Evolutionary conservation across 2,888 invertebrate species (phyloP), one percentile per base, ranked within the genome.

Genomic region (Eupithecia insigniata): DNA sequence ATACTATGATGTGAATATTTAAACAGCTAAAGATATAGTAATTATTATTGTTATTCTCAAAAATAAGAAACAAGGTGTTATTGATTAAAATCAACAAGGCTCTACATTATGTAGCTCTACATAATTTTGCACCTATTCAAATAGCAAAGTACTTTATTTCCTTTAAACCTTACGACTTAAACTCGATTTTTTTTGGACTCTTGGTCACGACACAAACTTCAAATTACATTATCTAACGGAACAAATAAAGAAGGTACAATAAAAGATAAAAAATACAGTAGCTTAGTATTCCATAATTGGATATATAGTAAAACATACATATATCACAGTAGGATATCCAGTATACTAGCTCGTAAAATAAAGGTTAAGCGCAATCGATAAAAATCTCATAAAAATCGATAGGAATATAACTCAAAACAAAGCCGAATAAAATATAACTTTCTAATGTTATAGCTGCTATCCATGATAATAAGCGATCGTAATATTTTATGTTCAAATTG

Each of bases 391-490:
- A 85, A 81, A 43, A 84, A 83, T 82, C 82, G 81, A 81, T 82
- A 82, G 69, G 74, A 82, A 84, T 85, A 84, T 85, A 82, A 73
- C 36, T 81, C 81, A 89, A 89, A 88, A 83, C 85, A 74, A 67
- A 70, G 78, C 64, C 22, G 71, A 81, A 80, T 85, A 83, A 84
- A 84, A 85, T 85, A 84, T 83, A 83, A 85, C 83, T 83, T 82
- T 86, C 82, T 84, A 87, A 88, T 83, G 82, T 88, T 83, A 88
- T 82, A 80, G 82, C 84, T 82, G 82, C 85, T 87, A 85, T 89
- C 86, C 87, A 88, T 89, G 88, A 85, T 88, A 89, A 90, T 89
- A 86, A 79, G 82, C 75, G 81, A 78, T 81, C 85, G 83, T 89
- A 87, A 88, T 83, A 80, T 81, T 84, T 90, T 90, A 90, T 82